These are phyloP conservation scores for Drosophila aff. DNA, from an alignment of 1,140 invertebrate genomes.

Conservation along the genomic window DNA sequence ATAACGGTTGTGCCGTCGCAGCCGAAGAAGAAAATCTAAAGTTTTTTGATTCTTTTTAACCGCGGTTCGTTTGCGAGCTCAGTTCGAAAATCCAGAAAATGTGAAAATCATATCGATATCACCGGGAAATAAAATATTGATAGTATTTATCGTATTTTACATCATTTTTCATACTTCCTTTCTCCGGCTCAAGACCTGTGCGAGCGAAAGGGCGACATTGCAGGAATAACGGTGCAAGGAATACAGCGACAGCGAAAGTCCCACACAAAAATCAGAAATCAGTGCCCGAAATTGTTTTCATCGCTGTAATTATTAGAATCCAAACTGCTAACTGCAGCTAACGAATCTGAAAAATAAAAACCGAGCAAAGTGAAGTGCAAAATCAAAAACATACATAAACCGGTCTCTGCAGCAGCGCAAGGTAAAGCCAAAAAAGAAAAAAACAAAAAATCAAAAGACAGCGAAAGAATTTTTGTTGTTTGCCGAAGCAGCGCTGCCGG, in stretches of 20 bases:
- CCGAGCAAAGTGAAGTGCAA: constrained; percentile 71
- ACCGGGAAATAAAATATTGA: constrained; percentile 5
- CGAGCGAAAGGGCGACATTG: constrained; percentile 7
- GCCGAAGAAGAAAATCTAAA: no score
- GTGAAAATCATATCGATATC: constrained; percentile 8
- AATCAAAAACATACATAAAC: constrained; percentile 69
- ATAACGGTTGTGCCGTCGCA: no score
- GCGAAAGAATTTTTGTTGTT: constrained; percentile 80
- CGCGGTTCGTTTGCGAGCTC: neutral
- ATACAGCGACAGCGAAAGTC: constrained; percentile 8
- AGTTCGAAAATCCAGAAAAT: constrained; percentile 1
- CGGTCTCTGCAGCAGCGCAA: constrained; percentile 66
- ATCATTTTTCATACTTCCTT: neutral
- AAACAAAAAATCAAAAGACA: constrained; percentile 57
- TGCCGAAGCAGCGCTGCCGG: constrained; percentile 45
- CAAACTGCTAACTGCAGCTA: constrained; percentile 31
- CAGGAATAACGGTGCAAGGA: constrained; percentile 41
- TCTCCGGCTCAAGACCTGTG: constrained; percentile 16
- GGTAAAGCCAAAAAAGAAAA: constrained; percentile 53
- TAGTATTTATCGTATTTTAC: neutral
- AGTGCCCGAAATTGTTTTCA: constrained; percentile 7
- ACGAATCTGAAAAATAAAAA: constrained; percentile 40
- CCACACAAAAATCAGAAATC: constrained; percentile 1
- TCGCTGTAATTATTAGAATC: constrained; percentile 17
- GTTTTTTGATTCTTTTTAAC: neutral